phyloP scores from a whole-genome alignment of 2,113 vertebrate genomes.

The Parotia lawesii region DNA sequence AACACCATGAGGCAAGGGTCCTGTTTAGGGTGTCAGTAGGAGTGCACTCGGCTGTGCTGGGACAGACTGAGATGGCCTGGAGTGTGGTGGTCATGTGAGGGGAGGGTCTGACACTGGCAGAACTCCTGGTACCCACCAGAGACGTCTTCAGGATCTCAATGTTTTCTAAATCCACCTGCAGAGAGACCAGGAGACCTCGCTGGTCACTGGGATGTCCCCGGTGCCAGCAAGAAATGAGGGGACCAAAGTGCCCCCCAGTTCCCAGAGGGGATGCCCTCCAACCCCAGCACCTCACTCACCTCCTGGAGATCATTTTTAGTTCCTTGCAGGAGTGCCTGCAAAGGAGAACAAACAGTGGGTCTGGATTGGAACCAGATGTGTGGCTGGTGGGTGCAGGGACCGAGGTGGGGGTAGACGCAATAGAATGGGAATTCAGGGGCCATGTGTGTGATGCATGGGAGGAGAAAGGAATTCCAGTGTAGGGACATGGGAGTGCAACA shows the following conservation, averaged over 20 bases:
- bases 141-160: rapidly evolving
- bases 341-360: neutral
- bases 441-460: neutral
- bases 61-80: neutral
- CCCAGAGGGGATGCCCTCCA: neutral
- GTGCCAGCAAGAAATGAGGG: neutral
- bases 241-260: neutral
- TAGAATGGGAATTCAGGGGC: neutral
- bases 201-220: neutral
- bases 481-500: neutral
- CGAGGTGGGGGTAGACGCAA: neutral
- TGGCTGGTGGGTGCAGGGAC: neutral
- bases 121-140: neutral
- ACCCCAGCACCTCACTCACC: neutral
- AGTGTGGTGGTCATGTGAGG: neutral
- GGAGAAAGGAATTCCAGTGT: neutral
- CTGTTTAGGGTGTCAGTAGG: too few relatives aligned
- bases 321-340: rapidly evolving
- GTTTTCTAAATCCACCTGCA: neutral
- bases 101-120: too few relatives aligned
- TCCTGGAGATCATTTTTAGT: rapidly evolving
- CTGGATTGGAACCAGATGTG: neutral
- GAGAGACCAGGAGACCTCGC: neutral
- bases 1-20: too few relatives aligned
- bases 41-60: too few relatives aligned